phyloP scores from a whole-genome alignment of 2,797 vertebrate species.

The Huso huso region DNA sequence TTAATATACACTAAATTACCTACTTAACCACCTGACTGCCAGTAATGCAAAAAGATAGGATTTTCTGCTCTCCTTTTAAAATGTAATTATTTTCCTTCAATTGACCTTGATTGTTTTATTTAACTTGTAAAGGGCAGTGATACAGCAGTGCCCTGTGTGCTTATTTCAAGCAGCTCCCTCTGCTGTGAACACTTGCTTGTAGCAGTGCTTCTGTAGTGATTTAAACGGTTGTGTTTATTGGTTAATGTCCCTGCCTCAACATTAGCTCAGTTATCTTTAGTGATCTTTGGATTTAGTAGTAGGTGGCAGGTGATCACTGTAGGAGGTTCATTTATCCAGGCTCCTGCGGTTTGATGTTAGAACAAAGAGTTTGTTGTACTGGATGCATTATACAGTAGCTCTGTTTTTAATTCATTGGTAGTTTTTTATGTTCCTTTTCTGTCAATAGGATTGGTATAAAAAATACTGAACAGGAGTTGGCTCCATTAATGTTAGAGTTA shows the following conservation, averaged over 20 bases:
- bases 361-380: not conserved
- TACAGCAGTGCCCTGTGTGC: constrained; percentile 12
- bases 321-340: constrained; percentile 10
- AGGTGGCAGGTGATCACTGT: constrained; percentile 26
- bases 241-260: constrained; percentile 21
- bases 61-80: too few relatives aligned
- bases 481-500: too few relatives aligned
- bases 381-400: constrained; percentile 16
- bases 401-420: not conserved
- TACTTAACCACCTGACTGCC: too few relatives aligned
- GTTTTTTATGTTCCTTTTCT: not conserved
- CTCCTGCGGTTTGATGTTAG: not conserved
- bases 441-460: constrained; percentile 1
- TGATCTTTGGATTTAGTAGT: constrained; percentile 22
- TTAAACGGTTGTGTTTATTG: constrained; percentile 7
- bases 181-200: not conserved
- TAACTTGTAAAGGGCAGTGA: not conserved
- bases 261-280: constrained; percentile 28
- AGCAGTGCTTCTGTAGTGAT: not conserved
- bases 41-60: too few relatives aligned
- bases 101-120: too few relatives aligned
- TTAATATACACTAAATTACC: too few relatives aligned
- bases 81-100: too few relatives aligned
- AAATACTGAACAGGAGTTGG: not conserved
- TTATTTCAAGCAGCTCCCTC: constrained; percentile 34